Percentiles rank a stretch among this genome's conserved stretches.
phyloP scores from a whole-genome alignment of 2,797 vertebrate genomes.

The Karalla daura region DNA sequence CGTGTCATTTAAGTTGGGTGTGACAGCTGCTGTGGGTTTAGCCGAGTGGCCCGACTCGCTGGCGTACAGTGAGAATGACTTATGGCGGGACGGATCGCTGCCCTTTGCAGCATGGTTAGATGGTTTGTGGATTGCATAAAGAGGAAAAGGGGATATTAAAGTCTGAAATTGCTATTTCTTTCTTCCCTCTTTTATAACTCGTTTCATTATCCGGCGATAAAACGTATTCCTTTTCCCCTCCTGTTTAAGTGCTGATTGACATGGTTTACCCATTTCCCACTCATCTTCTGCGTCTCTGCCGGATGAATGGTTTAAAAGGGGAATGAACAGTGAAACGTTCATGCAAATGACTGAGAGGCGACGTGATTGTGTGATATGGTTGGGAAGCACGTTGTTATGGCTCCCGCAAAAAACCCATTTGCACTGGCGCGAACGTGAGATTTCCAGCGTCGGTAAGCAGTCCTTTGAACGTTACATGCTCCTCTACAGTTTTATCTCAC shows the following conservation, averaged over 20 bases:
- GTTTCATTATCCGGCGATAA: background rate
- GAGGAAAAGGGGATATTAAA: constrained; percentile 65
- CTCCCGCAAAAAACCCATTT: constrained; percentile 50
- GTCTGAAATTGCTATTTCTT: constrained; percentile 61
- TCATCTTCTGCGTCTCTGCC: constrained; percentile 60
- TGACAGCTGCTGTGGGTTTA: constrained; percentile 64
- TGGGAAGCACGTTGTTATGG: constrained; percentile 50
- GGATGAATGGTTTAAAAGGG: constrained; percentile 30
- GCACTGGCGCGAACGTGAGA: constrained; percentile 40
- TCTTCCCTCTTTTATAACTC: constrained; percentile 11
- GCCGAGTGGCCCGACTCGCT: constrained; percentile 50
- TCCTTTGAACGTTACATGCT: constrained; percentile 48
- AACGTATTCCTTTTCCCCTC: background rate
- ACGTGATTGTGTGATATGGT: constrained; percentile 29
- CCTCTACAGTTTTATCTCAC: constrained; percentile 52
- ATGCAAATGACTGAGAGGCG: constrained; percentile 32
- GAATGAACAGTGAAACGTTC: constrained; percentile 20
- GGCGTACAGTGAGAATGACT: constrained; percentile 57
- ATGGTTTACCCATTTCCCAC: constrained; percentile 28
- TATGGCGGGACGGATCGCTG: constrained; percentile 56
- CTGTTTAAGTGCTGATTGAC: constrained; percentile 17
- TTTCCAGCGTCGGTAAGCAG: constrained; percentile 40
- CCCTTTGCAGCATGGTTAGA: constrained; percentile 31
- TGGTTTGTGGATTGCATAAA: constrained; percentile 60
- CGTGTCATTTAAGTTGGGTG: constrained; percentile 38